Evolutionary conservation across 2,113 vertebrate genomes (phyloP).

Genomic region (Phylloscopus trochilus): DNA sequence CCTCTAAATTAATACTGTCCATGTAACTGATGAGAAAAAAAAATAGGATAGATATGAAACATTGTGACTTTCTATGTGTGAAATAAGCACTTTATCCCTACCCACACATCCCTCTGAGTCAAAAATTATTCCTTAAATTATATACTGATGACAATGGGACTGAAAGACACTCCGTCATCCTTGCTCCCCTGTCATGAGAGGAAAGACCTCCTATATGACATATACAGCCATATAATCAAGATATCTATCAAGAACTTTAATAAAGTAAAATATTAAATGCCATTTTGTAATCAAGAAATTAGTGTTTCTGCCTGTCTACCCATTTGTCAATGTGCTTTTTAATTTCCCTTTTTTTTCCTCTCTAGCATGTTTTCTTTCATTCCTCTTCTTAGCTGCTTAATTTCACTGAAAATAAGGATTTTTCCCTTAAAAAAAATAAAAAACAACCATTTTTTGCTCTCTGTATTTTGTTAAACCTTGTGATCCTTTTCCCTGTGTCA

Average conservation of each 20-base stretch:
- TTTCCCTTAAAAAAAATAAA: not conserved
- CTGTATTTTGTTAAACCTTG: not conserved
- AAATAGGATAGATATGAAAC: not conserved
- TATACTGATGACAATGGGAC: not conserved
- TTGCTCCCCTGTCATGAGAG: not conserved
- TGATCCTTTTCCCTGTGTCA: not conserved
- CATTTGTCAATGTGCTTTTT: not conserved
- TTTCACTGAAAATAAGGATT: not conserved
- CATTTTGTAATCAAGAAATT: not conserved
- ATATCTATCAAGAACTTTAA: not conserved
- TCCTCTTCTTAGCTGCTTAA: not conserved
- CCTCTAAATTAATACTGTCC: not conserved
- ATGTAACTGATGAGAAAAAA: not conserved
- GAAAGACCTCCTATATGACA: not conserved
- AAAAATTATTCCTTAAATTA: not conserved
- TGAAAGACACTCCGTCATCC: not conserved
- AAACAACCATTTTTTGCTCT: not conserved
- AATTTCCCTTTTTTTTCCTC: not conserved
- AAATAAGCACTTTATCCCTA: not conserved
- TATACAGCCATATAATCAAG: not conserved
- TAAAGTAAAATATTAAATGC: not conserved
- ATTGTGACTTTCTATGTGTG: not conserved
- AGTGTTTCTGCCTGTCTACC: not conserved
- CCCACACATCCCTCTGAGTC: not conserved
- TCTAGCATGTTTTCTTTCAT: not conserved